Base-by-base conservation (phyloP, 2,888 invertebrate genomes). In the Cetonia aurata region DNA sequence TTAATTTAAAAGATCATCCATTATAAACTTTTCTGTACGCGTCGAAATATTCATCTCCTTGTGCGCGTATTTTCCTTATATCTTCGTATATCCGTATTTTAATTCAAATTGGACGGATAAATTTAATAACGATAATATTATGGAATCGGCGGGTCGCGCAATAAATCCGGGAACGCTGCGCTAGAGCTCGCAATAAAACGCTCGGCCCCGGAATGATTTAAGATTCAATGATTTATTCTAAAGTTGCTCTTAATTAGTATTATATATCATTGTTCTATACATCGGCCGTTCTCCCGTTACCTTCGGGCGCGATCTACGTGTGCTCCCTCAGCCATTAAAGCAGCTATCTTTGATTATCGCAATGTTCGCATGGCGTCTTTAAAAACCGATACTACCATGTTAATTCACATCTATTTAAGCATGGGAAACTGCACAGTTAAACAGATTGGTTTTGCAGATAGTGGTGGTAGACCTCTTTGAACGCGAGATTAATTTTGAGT, bases 341-440 rank as follows among this genome's bases (percentile, higher is more conserved):
- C 17, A 48, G 15, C 15, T 41, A 59, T 13, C 62, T 31, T 68
- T 68, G 56, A 56, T 68, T 68, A 68, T 56, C 25, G 44, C 48
- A 50, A 48, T 57, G 37, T 68, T 68, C 31, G 65, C 57, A 48
- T 33, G 46, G 68, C 57, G 33, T 13, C 25, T 25, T 25, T 25
- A 25, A 25, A 25, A 25, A 25, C 25, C 4, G 25, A 25, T 25
- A 25, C 25, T 25, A 25, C 25, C 25, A 25, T 25, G 25, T 25
- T 25, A 25, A 25, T 68, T 17, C 15, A 3, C 15, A 15, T 50
- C 19, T 50, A 13, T 13, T 44, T 52, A 25, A 12, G 8, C 37
- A 74, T 75, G 75, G 74, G 75, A 75, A 75, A 75, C 67, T 74
- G 69, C 57, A 59, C 56, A 67, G 60, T 69, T 69, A 72, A 72